phyloP scores from a whole-genome alignment of 2,888 invertebrate genomes.

The Leptogaster cylindrica region DNA sequence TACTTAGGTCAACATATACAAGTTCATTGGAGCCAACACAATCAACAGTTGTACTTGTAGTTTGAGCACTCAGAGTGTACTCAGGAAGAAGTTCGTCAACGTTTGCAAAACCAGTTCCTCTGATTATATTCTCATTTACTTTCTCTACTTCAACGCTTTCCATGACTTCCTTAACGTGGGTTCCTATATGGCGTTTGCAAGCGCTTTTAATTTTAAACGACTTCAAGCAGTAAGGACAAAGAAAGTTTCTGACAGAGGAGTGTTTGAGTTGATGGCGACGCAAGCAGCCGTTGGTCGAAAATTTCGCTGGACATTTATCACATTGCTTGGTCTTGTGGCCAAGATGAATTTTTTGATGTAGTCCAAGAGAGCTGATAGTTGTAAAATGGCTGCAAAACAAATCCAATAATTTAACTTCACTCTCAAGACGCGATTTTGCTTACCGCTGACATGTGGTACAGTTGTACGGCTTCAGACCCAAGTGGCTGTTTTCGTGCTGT shows the following conservation, averaged over 20 bases:
- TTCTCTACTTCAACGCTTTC: background rate
- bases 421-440: background rate
- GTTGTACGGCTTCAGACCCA: conserved; percentile 47
- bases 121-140: too few relatives aligned
- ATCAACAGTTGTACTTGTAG: too few relatives aligned
- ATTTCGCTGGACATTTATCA: conserved; percentile 46
- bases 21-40: too few relatives aligned
- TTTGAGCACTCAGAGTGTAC: too few relatives aligned
- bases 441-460: conserved; percentile 51
- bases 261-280: conserved; percentile 48
- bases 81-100: too few relatives aligned
- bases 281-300: conserved; percentile 46
- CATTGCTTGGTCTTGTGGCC: conserved; percentile 47
- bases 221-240: conserved; percentile 51
- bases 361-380: conserved; percentile 48
- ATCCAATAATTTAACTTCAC: background rate
- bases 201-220: conserved; percentile 48
- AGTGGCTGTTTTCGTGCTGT: conserved; percentile 49
- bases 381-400: conserved; percentile 45
- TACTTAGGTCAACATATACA: background rate
- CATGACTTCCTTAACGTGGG: conserved; percentile 48
- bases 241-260: conserved; percentile 45
- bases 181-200: conserved; percentile 51
- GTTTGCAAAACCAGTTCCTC: too few relatives aligned
- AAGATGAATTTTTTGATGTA: conserved; percentile 49